Percentiles rank a stretch among this genome's conserved stretches.
Conservation (phyloP, 1,140 invertebrate genomes). For the Cecropterus lyciades region DNA sequence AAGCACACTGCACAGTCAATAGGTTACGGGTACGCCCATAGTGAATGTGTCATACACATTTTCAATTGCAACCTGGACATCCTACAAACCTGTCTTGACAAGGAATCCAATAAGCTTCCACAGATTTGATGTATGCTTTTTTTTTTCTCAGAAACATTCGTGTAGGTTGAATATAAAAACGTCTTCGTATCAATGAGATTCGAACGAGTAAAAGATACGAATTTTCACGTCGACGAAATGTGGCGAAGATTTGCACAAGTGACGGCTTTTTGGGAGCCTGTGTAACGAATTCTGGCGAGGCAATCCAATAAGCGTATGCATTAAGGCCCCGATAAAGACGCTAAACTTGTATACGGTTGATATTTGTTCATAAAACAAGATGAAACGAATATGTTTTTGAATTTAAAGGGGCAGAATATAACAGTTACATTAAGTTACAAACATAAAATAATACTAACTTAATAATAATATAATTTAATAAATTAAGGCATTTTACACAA, state of each 20-base stretch:
- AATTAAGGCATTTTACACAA: too few relatives aligned
- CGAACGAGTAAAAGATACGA: slow-evolving; percentile 42
- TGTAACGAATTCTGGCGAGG: slow-evolving; percentile 47
- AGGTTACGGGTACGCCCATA: too few relatives aligned
- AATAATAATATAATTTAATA: too few relatives aligned
- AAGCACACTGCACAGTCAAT: too few relatives aligned
- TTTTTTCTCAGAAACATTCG: slow-evolving; percentile 37
- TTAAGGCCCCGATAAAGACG: slow-evolving; percentile 31
- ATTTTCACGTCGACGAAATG: slow-evolving; percentile 42
- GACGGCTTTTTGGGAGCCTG: slow-evolving; percentile 38
- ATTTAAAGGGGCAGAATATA: neutral
- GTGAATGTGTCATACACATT: too few relatives aligned
- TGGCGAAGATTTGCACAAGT: too few relatives aligned
- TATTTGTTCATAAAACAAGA: slow-evolving; percentile 21
- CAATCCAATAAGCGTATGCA: slow-evolving; percentile 43
- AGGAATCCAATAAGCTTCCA: slow-evolving; percentile 17
- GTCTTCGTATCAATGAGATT: slow-evolving; percentile 47
- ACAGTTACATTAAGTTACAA: too few relatives aligned
- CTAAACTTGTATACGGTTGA: slow-evolving; percentile 28
- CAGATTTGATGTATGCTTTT: slow-evolving; percentile 19
- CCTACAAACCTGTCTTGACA: neutral
- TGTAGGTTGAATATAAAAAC: too few relatives aligned
- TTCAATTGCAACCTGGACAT: too few relatives aligned
- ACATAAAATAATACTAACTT: too few relatives aligned
- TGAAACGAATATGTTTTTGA: slow-evolving; percentile 8